A percentile compares a stretch with the other conserved stretches of the same genome.
Evolutionary conservation across 2,113 vertebrate genomes (phyloP).

Genomic region (Forbesichthys agassizii): DNA sequence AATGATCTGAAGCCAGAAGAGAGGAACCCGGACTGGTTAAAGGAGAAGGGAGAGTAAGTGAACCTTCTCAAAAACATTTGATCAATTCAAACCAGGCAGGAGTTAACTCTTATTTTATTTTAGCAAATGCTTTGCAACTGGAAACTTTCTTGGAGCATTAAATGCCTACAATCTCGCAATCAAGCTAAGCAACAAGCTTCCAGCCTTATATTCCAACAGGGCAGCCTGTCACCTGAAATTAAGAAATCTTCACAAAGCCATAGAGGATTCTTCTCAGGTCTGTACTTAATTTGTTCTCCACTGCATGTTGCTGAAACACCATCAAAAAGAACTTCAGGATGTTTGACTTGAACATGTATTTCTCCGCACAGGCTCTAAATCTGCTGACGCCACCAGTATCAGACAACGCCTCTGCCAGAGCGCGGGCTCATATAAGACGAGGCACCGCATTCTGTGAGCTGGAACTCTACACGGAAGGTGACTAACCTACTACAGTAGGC

Average conservation of each 20-base stretch:
- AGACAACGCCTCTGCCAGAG: constrained; percentile 83
- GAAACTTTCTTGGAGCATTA: constrained; percentile 87
- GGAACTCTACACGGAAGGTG: constrained; percentile 90
- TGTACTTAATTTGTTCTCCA: constrained; percentile 1
- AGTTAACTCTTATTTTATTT: constrained; percentile 30
- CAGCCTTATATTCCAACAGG: constrained; percentile 87
- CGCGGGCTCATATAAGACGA: constrained; percentile 85
- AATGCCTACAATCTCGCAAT: constrained; percentile 89
- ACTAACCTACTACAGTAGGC: not conserved
- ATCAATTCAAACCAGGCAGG: not conserved
- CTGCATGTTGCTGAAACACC: not conserved
- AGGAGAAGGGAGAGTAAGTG: constrained; percentile 93
- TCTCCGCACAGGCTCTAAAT: constrained; percentile 82
- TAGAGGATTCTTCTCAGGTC: constrained; percentile 92
- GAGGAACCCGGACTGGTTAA: constrained; percentile 91
- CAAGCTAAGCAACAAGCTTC: constrained; percentile 81
- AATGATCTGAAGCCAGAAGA: constrained; percentile 87
- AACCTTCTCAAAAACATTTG: not conserved
- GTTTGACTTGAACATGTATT: not conserved
- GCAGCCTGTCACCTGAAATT: constrained; percentile 94
- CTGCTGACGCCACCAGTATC: constrained; percentile 86
- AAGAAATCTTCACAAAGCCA: constrained; percentile 89
- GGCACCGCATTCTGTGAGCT: constrained; percentile 92
- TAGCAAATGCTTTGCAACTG: constrained; percentile 86
- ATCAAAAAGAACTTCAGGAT: not conserved